phyloP scores from a whole-genome alignment of 2,113 vertebrate genomes.

The Actenoides hombroni region DNA sequence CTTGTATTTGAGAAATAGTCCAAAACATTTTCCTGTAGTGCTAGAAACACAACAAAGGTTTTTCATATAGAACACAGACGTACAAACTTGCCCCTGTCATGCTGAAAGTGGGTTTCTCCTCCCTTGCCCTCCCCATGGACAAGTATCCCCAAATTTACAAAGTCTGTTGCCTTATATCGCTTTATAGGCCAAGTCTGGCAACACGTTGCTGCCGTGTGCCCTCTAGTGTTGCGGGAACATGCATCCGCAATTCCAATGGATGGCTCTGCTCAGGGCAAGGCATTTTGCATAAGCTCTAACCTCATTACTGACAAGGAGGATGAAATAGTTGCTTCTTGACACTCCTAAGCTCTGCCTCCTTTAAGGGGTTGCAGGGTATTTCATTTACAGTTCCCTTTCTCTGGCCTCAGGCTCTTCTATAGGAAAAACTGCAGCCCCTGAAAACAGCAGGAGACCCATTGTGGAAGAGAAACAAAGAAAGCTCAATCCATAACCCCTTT shows the following conservation, averaged over 20 bases:
- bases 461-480: background rate
- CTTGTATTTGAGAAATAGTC: background rate
- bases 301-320: accelerated
- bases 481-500: background rate
- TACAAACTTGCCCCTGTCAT: background rate
- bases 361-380: background rate
- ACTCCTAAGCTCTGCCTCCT: background rate
- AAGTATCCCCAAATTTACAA: background rate
- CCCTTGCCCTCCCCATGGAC: background rate
- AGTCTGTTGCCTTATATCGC: background rate
- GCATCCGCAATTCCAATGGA: background rate
- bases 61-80: background rate
- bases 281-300: accelerated
- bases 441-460: accelerated
- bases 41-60: background rate
- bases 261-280: accelerated
- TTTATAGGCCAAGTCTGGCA: background rate
- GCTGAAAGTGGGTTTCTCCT: background rate
- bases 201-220: accelerated
- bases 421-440: background rate
- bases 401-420: background rate
- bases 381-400: background rate
- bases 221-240: background rate
- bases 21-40: background rate
- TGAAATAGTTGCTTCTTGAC: background rate